A percentile compares a stretch with the other conserved stretches of the same genome.
phyloP scores from a whole-genome alignment of 2,113 vertebrate species.

The Apus apus region DNA sequence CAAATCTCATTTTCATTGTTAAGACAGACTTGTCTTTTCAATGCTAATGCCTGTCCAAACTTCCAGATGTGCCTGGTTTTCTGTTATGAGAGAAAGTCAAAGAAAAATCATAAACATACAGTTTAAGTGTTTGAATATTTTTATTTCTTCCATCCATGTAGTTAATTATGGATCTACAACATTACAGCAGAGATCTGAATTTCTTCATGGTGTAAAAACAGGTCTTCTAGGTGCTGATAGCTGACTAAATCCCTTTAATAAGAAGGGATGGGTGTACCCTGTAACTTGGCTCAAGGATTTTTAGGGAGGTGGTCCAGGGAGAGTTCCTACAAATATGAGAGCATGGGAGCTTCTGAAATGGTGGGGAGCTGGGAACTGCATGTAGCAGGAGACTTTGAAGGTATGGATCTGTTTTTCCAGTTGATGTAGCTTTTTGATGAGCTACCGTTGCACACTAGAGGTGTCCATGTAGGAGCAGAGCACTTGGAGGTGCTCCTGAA shows the following conservation, averaged over 20 bases:
- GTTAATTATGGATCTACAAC: not conserved
- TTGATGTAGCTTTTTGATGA: not conserved
- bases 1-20: not conserved
- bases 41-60: not conserved
- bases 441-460: not conserved
- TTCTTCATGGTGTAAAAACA: not conserved
- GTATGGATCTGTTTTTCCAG: accelerated
- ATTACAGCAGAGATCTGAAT: not conserved
- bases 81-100: not conserved
- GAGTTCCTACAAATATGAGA: not conserved
- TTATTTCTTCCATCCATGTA: not conserved
- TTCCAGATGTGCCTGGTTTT: not conserved
- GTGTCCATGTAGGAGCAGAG: not conserved
- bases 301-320: accelerated
- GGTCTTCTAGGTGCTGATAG: not conserved
- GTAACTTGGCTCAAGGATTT: not conserved
- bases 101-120: not conserved
- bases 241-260: not conserved
- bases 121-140: not conserved
- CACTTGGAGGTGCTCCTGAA: not conserved
- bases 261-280: not conserved
- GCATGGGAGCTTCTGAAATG: not conserved
- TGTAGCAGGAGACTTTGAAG: not conserved
- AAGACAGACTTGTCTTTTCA: not conserved
- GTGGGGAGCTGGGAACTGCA: not conserved